phyloP scores from a whole-genome alignment of 1,140 invertebrate species.

The Chironomus tepperi region DNA sequence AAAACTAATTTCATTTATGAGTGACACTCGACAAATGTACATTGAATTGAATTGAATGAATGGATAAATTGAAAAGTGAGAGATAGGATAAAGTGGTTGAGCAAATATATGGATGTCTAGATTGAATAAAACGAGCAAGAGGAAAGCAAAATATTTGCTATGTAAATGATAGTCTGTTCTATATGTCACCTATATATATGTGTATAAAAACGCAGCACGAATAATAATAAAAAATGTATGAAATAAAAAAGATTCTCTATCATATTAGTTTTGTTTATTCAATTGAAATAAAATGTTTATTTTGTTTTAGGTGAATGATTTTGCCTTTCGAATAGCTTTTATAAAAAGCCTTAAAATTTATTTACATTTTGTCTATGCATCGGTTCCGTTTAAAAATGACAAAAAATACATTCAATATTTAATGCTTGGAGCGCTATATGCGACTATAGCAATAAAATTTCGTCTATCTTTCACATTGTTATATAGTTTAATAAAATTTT shows the following conservation, averaged over 20 bases:
- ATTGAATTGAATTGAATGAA: not conserved
- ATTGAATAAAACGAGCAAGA: not conserved
- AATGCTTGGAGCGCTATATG: too few species aligned
- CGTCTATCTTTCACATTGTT: too few species aligned
- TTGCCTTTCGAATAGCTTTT: too few species aligned
- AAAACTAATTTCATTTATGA: constrained; percentile 14
- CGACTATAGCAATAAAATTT: too few species aligned
- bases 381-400: too few species aligned
- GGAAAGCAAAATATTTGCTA: constrained; percentile 5
- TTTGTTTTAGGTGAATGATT: not conserved
- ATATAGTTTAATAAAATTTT: too few species aligned
- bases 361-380: too few species aligned
- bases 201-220: not conserved
- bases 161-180: constrained; percentile 8
- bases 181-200: not conserved
- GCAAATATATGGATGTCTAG: too few species aligned
- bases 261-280: constrained; percentile 5
- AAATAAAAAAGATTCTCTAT: not conserved
- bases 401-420: too few species aligned
- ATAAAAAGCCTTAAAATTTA: too few species aligned
- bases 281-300: not conserved
- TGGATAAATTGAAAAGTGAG: not conserved
- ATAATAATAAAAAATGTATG: not conserved
- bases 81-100: too few species aligned
- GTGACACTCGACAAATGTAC: constrained; percentile 5